These are phyloP conservation scores for Eristalis pertinax DNA, from an alignment of 2,888 invertebrate genomes.

Conservation along the genomic window DNA sequence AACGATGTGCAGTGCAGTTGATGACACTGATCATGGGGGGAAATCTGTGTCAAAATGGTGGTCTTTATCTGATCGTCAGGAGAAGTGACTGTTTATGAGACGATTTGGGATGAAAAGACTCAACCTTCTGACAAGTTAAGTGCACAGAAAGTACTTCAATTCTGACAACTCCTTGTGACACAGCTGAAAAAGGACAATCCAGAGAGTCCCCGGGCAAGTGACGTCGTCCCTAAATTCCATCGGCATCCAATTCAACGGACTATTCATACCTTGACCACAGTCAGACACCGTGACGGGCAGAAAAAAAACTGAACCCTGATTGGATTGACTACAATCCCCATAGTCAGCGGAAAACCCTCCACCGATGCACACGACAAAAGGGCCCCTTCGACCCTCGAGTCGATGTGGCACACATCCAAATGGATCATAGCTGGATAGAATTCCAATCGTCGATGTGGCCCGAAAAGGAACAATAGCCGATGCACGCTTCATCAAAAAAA, in stretches of 20 bases:
- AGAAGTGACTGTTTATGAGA: not conserved
- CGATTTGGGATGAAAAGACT: not conserved
- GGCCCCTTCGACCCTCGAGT: too few relatives aligned
- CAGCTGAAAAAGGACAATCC: too few relatives aligned
- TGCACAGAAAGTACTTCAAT: too few relatives aligned
- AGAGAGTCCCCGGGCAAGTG: too few relatives aligned
- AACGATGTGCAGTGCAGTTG: not conserved
- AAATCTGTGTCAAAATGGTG: not conserved
- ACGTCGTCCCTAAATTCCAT: not conserved
- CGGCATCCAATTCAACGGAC: not conserved
- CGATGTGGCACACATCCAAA: not conserved
- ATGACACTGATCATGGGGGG: not conserved
- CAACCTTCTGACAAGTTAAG: too few relatives aligned
- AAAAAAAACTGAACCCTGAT: not conserved
- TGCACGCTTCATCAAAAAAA: not conserved
- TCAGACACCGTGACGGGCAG: not conserved
- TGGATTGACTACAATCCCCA: not conserved
- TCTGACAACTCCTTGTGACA: too few relatives aligned
- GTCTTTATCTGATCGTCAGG: not conserved
- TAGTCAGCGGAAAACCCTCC: not conserved
- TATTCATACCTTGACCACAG: not conserved
- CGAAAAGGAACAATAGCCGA: not conserved
- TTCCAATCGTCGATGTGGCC: not conserved
- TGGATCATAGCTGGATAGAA: not conserved
- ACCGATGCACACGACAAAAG: not conserved